phyloP scores from a whole-genome alignment of 1,140 invertebrate species.

The Drosophila seguyi region DNA sequence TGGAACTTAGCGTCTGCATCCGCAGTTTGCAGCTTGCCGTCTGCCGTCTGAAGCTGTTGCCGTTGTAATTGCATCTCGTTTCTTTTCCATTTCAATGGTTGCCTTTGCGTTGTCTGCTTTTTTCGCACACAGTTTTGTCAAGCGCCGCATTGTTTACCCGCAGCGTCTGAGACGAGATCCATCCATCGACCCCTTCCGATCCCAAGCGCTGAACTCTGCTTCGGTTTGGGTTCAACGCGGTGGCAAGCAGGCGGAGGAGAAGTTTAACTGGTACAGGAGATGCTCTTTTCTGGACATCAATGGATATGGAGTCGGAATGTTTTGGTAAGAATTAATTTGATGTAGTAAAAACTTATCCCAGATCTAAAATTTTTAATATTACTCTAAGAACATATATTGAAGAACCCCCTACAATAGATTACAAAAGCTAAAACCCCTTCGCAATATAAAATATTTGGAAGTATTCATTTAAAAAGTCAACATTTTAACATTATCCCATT shows the following conservation, averaged over 20 bases:
- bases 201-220: conserved; percentile 48
- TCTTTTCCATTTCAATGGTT: conserved; percentile 66
- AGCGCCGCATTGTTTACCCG: conserved; percentile 56
- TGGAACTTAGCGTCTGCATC: conserved; percentile 61
- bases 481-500: no score
- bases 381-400: not conserved
- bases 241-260: not conserved
- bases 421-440: not conserved
- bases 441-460: no score
- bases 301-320: no score
- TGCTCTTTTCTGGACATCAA: not conserved
- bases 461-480: no score
- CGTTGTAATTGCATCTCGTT: conserved; percentile 69
- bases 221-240: conserved; percentile 41
- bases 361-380: not conserved
- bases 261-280: not conserved
- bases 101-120: conserved; percentile 37
- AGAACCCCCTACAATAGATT: not conserved
- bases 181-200: conserved; percentile 56
- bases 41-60: conserved; percentile 31
- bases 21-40: conserved; percentile 54
- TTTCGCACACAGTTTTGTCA: conserved; percentile 59
- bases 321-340: not conserved
- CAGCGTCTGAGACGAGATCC: conserved; percentile 27
- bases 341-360: not conserved